Conservation (phyloP, 2,888 invertebrate genomes). For the Globia sparganii region DNA sequence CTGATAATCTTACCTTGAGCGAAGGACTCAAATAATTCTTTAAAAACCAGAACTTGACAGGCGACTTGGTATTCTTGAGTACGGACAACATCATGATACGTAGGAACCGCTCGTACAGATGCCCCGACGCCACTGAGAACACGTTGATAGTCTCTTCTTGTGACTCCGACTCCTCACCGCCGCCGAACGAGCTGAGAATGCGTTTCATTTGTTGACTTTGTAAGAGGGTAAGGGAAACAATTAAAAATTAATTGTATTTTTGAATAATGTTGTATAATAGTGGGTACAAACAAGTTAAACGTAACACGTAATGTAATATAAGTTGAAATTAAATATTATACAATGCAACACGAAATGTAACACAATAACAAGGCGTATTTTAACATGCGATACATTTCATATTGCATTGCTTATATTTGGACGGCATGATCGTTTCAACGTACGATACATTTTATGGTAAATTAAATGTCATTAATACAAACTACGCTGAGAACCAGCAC, state of each 20-base stretch:
- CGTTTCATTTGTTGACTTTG: constrained; percentile 57
- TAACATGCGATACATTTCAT: not conserved
- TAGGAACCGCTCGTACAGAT: constrained; percentile 98
- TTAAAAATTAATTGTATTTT: constrained; percentile 23
- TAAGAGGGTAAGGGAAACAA: constrained; percentile 28
- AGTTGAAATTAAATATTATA: not conserved
- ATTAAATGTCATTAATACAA: not conserved
- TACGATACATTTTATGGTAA: not conserved
- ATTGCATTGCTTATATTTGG: not conserved
- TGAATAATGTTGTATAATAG: not conserved
- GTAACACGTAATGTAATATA: not conserved
- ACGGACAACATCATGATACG: constrained; percentile 99
- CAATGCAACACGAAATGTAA: not conserved
- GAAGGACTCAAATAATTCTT: constrained; percentile 99
- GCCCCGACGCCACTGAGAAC: constrained; percentile 99
- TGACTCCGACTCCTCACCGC: constrained; percentile 91
- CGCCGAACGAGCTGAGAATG: constrained; percentile 89
- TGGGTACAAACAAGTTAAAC: not conserved
- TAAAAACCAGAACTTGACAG: constrained; percentile 99
- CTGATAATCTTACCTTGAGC: constrained; percentile 92
- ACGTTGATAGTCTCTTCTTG: constrained; percentile 97
- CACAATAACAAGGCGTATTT: not conserved
- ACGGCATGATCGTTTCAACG: not conserved
- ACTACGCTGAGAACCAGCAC: too few species aligned
- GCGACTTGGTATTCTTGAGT: constrained; percentile 98